These are phyloP conservation scores for Tapirus terrestris DNA, from an alignment of 2,113 vertebrate genomes.

Conservation along the genomic window DNA sequence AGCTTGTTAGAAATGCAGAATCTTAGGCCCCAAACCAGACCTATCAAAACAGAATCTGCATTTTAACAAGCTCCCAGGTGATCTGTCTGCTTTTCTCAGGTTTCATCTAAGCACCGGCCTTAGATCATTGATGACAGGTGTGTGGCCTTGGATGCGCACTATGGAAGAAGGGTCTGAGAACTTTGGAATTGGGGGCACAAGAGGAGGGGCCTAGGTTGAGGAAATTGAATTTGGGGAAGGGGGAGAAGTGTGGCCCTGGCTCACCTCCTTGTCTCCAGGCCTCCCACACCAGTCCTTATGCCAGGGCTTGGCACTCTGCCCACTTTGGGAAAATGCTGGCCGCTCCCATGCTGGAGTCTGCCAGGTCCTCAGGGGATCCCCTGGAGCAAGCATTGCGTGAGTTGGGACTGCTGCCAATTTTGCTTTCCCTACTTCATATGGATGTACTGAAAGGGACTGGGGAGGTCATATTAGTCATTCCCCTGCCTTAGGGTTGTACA, in stretches of 20 bases:
- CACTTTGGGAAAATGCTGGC: conserved; percentile 63
- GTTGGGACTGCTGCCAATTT: conserved; percentile 32
- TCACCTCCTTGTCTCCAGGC: conserved; percentile 57
- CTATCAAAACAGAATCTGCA: not conserved
- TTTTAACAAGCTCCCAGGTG: not conserved
- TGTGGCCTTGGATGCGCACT: not conserved
- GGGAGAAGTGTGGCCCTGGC: conserved; percentile 27
- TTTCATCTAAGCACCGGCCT: not conserved
- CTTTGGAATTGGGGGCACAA: not conserved
- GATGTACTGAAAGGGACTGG: conserved; percentile 47
- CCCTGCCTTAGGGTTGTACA: conserved; percentile 63
- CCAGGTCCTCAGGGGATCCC: conserved; percentile 61
- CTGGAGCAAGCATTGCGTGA: conserved; percentile 32
- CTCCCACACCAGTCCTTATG: conserved; percentile 63
- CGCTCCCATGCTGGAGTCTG: conserved; percentile 72
- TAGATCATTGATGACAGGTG: not conserved
- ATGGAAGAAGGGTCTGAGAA: not conserved
- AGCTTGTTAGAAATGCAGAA: conserved; percentile 36
- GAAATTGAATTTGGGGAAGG: conserved; percentile 31
- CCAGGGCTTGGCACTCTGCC: conserved; percentile 62
- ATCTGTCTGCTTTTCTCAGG: not conserved
- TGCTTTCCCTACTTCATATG: conserved; percentile 52
- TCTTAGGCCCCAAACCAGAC: not conserved
- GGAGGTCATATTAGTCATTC: conserved; percentile 67
- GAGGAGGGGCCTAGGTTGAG: not conserved